phyloP scores from a whole-genome alignment of 2,113 vertebrate genomes.

The Calonectris borealis region DNA sequence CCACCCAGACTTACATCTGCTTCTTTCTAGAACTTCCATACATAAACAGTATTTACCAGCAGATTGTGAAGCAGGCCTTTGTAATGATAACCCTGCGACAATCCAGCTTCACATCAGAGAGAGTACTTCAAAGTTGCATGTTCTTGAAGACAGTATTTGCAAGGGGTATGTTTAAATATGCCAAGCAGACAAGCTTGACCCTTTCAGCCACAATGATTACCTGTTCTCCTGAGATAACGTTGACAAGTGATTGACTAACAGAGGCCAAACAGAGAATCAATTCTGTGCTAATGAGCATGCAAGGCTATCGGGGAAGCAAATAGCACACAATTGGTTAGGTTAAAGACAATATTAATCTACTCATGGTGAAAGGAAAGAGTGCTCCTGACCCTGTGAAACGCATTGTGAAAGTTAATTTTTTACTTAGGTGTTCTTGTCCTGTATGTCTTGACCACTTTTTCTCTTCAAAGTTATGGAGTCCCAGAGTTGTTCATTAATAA shows the following conservation, averaged over 20 bases:
- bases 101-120: background rate
- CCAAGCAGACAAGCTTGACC: background rate
- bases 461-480: background rate
- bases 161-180: background rate
- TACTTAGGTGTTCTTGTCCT: background rate
- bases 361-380: background rate
- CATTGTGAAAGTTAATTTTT: background rate
- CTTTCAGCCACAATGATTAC: background rate
- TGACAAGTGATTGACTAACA: constrained; percentile 37
- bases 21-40: background rate
- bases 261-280: constrained; percentile 40
- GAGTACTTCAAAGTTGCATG: background rate
- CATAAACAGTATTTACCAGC: background rate
- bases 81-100: background rate
- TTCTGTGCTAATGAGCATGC: constrained; percentile 48
- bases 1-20: background rate
- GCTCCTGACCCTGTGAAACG: background rate
- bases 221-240: constrained; percentile 31
- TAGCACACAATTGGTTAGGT: background rate
- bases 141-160: background rate
- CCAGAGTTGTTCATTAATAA: background rate
- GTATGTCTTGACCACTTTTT: background rate
- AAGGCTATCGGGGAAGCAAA: background rate
- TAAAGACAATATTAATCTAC: constrained; percentile 26
- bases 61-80: background rate